Percentiles rank a stretch among this genome's conserved stretches.
Evolutionary conservation across 2,888 invertebrate species (phyloP).

Genomic region (Uropetala carovei): DNA sequence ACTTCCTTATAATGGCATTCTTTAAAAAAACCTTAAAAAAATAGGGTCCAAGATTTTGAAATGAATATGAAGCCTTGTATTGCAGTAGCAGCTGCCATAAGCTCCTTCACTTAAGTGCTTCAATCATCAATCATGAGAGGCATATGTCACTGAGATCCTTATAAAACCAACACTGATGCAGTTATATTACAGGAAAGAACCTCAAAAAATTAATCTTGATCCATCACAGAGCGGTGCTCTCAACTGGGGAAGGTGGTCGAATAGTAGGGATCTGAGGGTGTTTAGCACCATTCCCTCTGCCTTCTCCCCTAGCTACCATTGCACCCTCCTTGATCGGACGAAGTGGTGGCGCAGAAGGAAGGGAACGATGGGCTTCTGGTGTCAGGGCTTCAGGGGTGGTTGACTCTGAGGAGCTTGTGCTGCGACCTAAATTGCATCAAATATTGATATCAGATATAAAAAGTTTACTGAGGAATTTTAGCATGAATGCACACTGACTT

Average conservation of each 20-base stretch:
- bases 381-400: conserved; percentile 79
- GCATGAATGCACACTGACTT: too few species aligned
- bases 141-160: conserved; percentile 36
- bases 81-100: conserved; percentile 41
- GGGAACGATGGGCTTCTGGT: conserved; percentile 67
- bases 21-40: conserved; percentile 51
- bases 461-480: too few species aligned
- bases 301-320: conserved; percentile 14
- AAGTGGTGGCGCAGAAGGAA: conserved; percentile 73
- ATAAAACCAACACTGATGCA: conserved; percentile 8
- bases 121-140: conserved; percentile 5
- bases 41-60: conserved; percentile 51
- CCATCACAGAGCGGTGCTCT: conserved; percentile 68
- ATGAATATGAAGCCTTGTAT: conserved; percentile 39
- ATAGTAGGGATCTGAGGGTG: conserved; percentile 35
- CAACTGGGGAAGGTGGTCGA: conserved; percentile 67
- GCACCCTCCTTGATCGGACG: conserved; percentile 78
- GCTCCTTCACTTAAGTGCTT: background rate
- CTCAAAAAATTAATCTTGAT: background rate
- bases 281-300: conserved; percentile 26
- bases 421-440: conserved; percentile 73
- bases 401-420: conserved; percentile 80
- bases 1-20: conserved; percentile 6
- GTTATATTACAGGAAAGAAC: background rate
- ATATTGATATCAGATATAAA: too few species aligned